A percentile compares a stretch with the other conserved stretches of the same genome.
phyloP scores from a whole-genome alignment of 2,113 vertebrate species.

The Chloropsis cyanopogon region DNA sequence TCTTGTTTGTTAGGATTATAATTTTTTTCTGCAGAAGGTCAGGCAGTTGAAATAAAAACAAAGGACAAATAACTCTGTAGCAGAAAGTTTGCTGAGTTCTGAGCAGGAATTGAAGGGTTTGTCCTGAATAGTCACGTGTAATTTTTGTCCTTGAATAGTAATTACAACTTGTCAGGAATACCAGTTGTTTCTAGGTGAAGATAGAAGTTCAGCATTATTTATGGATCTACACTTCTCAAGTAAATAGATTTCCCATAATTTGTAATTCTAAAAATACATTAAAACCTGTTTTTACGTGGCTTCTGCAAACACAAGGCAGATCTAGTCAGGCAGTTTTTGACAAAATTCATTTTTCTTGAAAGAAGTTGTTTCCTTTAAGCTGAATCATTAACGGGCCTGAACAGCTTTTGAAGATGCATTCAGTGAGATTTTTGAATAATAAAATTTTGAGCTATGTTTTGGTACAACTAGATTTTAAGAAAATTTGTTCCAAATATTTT shows the following conservation, averaged over 20 bases:
- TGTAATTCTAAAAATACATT: conserved; percentile 32
- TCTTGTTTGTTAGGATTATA: not conserved
- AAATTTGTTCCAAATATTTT: not conserved
- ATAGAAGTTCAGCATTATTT: not conserved
- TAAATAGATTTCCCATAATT: conserved; percentile 38
- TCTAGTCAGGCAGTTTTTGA: not conserved
- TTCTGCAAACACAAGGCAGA: not conserved
- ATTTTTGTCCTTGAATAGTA: conserved; percentile 21
- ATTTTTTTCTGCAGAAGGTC: not conserved
- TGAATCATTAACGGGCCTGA: not conserved
- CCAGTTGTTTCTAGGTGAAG: not conserved
- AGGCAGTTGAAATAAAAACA: not conserved
- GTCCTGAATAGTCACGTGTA: not conserved
- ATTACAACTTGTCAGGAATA: conserved; percentile 22
- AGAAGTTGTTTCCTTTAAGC: not conserved
- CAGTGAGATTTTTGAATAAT: not conserved
- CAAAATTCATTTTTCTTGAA: conserved; percentile 8
- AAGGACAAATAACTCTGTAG: not conserved
- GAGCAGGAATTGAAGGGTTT: not conserved
- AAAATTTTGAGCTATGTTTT: not conserved
- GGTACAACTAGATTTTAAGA: not conserved
- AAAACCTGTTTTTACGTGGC: conserved; percentile 16
- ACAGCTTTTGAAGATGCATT: not conserved
- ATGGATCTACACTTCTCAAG: not conserved
- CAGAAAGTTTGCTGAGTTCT: conserved; percentile 4